Conservation (phyloP, 2,113 vertebrate species). For the Eretmodus cyanostictus region DNA sequence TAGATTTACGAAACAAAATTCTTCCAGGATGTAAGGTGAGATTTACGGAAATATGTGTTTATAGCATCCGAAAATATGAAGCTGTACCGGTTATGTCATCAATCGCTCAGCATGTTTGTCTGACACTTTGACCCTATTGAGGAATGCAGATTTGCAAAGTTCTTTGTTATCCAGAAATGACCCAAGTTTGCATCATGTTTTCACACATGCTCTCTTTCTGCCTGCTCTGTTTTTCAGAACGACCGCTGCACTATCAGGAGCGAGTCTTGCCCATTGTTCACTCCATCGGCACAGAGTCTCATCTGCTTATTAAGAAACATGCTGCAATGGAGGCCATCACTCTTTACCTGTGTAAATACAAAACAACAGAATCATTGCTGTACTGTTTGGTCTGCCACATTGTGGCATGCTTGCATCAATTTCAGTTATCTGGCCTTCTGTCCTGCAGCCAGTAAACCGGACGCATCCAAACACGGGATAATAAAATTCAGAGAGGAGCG, state of each 20-base stretch:
- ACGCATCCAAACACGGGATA: conserved; percentile 84
- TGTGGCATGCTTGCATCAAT: neutral
- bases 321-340: conserved; percentile 84
- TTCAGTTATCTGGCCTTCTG: neutral
- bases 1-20: neutral
- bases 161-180: neutral
- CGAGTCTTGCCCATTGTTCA: conserved; percentile 88
- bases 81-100: neutral
- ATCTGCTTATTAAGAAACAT: conserved; percentile 87
- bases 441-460: conserved; percentile 78
- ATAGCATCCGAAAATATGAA: neutral
- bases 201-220: neutral
- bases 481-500: conserved; percentile 90
- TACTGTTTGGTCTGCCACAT: neutral
- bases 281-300: conserved; percentile 77
- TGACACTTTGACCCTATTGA: neutral
- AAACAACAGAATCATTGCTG: neutral
- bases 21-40: neutral
- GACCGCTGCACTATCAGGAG: conserved; percentile 86
- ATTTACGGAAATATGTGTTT: neutral
- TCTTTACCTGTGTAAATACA: conserved; percentile 77
- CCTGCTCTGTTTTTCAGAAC: conserved; percentile 68
- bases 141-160: neutral
- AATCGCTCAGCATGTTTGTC: neutral
- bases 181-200: neutral